Conservation (phyloP, 2,888 invertebrate genomes). For the Craniophora ligustri region DNA sequence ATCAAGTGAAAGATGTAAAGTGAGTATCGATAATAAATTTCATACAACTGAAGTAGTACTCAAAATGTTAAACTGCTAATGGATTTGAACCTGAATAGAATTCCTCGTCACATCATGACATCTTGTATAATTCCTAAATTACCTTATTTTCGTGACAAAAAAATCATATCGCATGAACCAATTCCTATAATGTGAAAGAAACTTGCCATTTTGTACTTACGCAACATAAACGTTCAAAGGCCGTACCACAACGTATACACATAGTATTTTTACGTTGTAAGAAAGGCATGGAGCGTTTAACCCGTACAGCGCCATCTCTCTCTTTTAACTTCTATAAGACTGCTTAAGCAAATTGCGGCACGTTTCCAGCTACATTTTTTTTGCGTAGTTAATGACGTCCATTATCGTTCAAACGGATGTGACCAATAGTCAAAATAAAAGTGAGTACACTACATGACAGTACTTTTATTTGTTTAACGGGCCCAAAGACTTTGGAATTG, state of each 20-base stretch:
- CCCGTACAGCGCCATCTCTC: no score
- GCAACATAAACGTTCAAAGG: constrained; percentile 31
- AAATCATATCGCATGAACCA: constrained; percentile 25
- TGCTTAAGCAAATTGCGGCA: no score
- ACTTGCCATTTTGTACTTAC: constrained; percentile 21
- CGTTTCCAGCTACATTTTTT: constrained; percentile 42
- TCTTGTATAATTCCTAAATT: constrained; percentile 16
- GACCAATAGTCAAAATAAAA: constrained; percentile 45
- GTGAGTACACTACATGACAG: constrained; percentile 10
- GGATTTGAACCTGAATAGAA: constrained; percentile 18
- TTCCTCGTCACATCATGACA: constrained; percentile 7
- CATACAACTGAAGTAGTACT: no score
- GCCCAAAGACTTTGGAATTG: constrained; percentile 36
- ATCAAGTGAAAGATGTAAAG: no score
- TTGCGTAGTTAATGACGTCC: constrained; percentile 32
- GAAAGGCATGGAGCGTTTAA: no score
- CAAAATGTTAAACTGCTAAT: not conserved
- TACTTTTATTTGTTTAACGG: constrained; percentile 41
- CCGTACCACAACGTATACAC: no score
- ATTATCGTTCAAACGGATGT: constrained; percentile 46
- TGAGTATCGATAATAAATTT: no score
- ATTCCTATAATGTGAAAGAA: constrained; percentile 51
- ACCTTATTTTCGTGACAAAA: constrained; percentile 29
- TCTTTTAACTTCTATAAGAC: no score
- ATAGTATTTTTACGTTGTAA: no score